Evolutionary conservation across 2,797 vertebrate genomes (phyloP), one percentile per base, ranked within the genome.

Genomic region (Gambelia wislizenii): DNA sequence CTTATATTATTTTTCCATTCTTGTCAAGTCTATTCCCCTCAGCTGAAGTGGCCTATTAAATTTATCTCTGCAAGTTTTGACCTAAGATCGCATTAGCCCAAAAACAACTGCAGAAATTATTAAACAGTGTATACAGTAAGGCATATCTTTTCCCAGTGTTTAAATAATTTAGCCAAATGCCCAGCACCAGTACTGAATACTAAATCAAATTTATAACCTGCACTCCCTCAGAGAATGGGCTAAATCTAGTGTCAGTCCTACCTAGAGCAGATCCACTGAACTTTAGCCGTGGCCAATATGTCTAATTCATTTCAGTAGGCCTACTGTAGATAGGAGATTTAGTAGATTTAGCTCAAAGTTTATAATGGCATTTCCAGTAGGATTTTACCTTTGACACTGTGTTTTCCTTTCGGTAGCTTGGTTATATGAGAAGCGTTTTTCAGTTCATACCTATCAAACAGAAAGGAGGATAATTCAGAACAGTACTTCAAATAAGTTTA

Each of bases 361-460:
- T 7, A 1, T 0, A 9, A 30, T 27, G 36, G 8, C 25, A 49
- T 81, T 77, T 84, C 36, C 30, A 0, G 0, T 52, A n/a, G 83
- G 84, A 64, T 86, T 89, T 96, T 96, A 99, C 99, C 99, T 98
- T 99, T 99, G 89, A 99, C 99, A 84, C 99, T 99, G 96, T 99
- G 99, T 91, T 99, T 99, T 94, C 99, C 99, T 93, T 99, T 99
- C 6, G 99, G 98, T 89, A 99, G 69, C 92, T 99, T 99, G 91
- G 98, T 98, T 94, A 99, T 98, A 84, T 99, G 99, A 0, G 98
- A 98, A 30, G 99, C 99, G 61, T 98, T 98, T 97, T 99, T 99
- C 91, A 99, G 95, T 89, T 99, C 99, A 67, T 98, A 98, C 98
- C 99, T 99, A 22, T 67, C 82, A 9, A 92, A 64, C 83, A 96